Evolutionary conservation across 2,888 invertebrate species (phyloP), one percentile per base, ranked within the genome.

Genomic region (Nemoura dubitans): DNA sequence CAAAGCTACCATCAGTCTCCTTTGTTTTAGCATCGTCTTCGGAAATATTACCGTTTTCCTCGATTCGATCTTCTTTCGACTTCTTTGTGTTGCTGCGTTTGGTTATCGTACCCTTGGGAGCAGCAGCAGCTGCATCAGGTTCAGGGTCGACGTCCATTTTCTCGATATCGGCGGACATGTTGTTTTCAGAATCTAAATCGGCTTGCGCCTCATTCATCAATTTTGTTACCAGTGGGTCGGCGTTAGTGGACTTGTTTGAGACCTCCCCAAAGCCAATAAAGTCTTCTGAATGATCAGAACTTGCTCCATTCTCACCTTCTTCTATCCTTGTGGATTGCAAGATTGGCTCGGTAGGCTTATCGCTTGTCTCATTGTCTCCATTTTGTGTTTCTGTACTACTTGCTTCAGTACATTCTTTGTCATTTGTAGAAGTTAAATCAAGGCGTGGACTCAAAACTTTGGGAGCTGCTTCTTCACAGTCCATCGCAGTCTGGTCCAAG

Each of bases 1-100:
- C 82, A 82, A 86, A 86, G 29, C 84, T 84, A 28, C 81, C 81
- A 81, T 81, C 81, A n/a, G 81, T 29, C 28, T 81, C 81, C 30
- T 30, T 81, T 78, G 28, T 28, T 26, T 78, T 59, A 59, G 59
- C 78, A 26, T 78, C 78, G 28, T 78, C 78, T 78, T 78, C 78
- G 28, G 78, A 78, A 28, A 78, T 26, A 78, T 28, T 78, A 28
- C 27, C 27, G 26, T 81, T 81, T 28, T 78, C 28, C 28, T 78
- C n/a, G 27, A 10, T 78, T 7, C 78, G 27, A 78, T 27, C 78
- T n/a, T 30, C 30, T 30, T n/a, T n/a, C n/a, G 28, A 28, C n/a
- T 81, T 81, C 59, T 59, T 59, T 21, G 59, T 14, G 59, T 59
- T 59, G 59, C 59, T 59, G 59, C 59, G 59, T 59, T 59, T 59